Evolutionary conservation across 2,888 invertebrate genomes (phyloP).

Genomic region (Autographa gamma): DNA sequence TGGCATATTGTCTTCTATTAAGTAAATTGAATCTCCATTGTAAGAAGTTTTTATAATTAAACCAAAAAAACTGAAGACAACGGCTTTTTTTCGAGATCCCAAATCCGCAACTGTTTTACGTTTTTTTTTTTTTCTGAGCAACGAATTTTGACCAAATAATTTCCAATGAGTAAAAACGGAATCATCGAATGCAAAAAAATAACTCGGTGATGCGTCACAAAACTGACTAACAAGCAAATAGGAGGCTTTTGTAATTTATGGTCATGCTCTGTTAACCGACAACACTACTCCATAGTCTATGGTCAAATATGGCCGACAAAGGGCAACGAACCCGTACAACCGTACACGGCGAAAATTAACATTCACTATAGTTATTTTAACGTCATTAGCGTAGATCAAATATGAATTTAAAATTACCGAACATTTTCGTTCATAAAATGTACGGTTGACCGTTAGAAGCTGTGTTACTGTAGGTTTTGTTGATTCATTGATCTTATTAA

Average conservation of each 20-base stretch:
- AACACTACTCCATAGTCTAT: constrained; percentile 73
- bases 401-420: constrained; percentile 47
- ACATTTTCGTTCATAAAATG: constrained; percentile 38
- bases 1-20: neutral
- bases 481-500: constrained; percentile 20
- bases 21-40: too few relatives aligned
- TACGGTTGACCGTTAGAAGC: constrained; percentile 23
- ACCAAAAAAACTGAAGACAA: too few relatives aligned
- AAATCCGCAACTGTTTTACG: neutral
- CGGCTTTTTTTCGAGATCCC: too few relatives aligned
- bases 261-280: constrained; percentile 80
- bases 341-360: constrained; percentile 75
- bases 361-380: constrained; percentile 72
- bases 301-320: constrained; percentile 75
- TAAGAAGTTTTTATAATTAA: too few relatives aligned
- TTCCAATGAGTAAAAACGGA: constrained; percentile 45
- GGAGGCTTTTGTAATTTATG: constrained; percentile 75
- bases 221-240: constrained; percentile 71
- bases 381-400: constrained; percentile 64
- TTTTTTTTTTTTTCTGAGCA: neutral
- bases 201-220: constrained; percentile 72
- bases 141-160: constrained; percentile 33
- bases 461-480: constrained; percentile 15
- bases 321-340: constrained; percentile 71
- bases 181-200: constrained; percentile 63